Percentiles rank a stretch among this genome's conserved stretches.
Evolutionary conservation across 2,888 invertebrate species (phyloP).

Genomic region (Phania funesta): DNA sequence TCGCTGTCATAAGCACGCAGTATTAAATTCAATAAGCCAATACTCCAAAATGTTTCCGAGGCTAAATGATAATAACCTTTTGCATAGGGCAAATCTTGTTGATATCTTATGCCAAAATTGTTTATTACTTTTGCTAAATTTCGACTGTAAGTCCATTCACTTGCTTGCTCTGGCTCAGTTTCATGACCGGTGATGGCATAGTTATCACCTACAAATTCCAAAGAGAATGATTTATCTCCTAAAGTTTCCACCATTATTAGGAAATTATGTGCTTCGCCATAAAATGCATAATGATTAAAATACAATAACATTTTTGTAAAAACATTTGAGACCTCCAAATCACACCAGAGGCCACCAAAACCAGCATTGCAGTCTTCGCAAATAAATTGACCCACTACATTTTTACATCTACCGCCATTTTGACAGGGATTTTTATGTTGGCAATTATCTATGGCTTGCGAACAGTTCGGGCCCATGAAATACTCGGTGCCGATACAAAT

Average conservation of each 20-base stretch:
- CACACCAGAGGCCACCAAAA: conserved; percentile 66
- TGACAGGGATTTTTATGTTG: conserved; percentile 64
- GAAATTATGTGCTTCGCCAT: conserved; percentile 60
- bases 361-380: conserved; percentile 56
- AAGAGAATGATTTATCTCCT: conserved; percentile 47
- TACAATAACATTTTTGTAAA: conserved; percentile 67
- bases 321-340: conserved; percentile 18
- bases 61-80: conserved; percentile 68
- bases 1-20: conserved; percentile 29
- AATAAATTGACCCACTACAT: conserved; percentile 65
- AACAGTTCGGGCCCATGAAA: conserved; percentile 65
- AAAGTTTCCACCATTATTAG: conserved; percentile 57
- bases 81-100: conserved; percentile 66
- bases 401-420: conserved; percentile 67
- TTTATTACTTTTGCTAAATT: conserved; percentile 57
- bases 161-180: neutral
- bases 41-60: conserved; percentile 64
- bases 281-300: conserved; percentile 68
- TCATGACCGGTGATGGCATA: conserved; percentile 68
- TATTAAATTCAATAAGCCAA: conserved; percentile 34
- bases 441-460: conserved; percentile 63
- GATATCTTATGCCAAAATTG: conserved; percentile 54
- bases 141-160: conserved; percentile 32
- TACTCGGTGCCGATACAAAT: conserved; percentile 66
- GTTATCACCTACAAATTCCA: conserved; percentile 65